Base-by-base conservation (phyloP, 2,113 vertebrate species). In the Syngnathus floridae region DNA sequence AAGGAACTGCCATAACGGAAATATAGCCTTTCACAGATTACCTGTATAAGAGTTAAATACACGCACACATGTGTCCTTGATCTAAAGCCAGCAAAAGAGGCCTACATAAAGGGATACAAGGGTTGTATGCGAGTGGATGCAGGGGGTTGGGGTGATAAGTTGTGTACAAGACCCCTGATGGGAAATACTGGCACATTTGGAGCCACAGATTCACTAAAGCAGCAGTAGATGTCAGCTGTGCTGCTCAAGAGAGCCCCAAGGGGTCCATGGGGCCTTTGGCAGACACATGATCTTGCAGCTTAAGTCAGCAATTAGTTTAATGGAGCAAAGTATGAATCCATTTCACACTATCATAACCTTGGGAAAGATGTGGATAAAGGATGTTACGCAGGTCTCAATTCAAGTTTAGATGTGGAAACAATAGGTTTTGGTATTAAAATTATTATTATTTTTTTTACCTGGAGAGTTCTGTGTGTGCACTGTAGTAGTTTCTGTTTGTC, bases 121-220 rank as follows among this genome's bases (percentile, higher is more conserved):
- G 41, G 5, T 56, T 48, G 62, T 8, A 4, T 21, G 48, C n/a
- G 48, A 8, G 8, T 21, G 48, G 17, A 11, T 1, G 48, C 35
- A 7, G 26, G 11, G 26, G 7, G 26, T 60, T 62, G 49, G 17
- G 40, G 49, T 31, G 22, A 49, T 82, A 37, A 77, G 66, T 70
- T 75, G 65, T 72, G 79, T 71, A 76, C 70, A 45, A 67, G 43
- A 56, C 65, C 78, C 74, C 85, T 82, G 69, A 62, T 74, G 85
- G 86, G 77, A 82, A 57, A 72, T 64, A 65, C 69, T 67, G 66
- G 80, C 80, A 74, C 88, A 90, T 89, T 90, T 90, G 88, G 85
- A 86, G 76, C 65, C 61, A 56, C 55, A 71, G 82, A 71, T 74
- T 72, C 79, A 79, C 57, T 71, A 83, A 87, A 12, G 79, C 82